Evolutionary conservation across 2,113 vertebrate species (phyloP), one percentile per base, ranked within the genome.

Genomic region (Cacatua alba): DNA sequence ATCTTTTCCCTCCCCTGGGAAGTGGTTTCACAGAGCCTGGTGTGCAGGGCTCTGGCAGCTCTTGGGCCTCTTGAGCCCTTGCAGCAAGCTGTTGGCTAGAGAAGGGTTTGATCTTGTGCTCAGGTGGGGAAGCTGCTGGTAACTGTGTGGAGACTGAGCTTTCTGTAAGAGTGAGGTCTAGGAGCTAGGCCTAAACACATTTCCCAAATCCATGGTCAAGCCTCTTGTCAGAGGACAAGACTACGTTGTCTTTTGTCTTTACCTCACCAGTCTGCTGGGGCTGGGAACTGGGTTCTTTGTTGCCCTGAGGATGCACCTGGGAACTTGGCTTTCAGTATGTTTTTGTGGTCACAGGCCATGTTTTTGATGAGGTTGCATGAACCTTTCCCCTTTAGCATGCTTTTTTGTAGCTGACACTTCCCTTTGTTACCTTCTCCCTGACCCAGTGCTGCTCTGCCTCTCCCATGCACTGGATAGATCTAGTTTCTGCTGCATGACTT

Each of bases 391-490:
- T 91, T 51, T 68, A 7, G 4, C 13, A 11, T 94, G 90, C 76
- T 72, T 82, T 76, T 92, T 95, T 85, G 90, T 80, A 80, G 78
- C 79, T 93, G 88, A 74, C 71, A 71, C 88, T 96, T 96, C 51
- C 71, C 60, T 93, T 51, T 93, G 6, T 85, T 93, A 80, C 92
- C 82, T 95, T 88, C 39, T 94, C 63, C 31, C 46, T 96, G 86
- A 95, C 92, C 95, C 52, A 37, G 76, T 81, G 76, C 62, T 86
- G 67, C 86, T 95, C 79, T 95, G 70, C 93, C 91, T 95, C 93
- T 93, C 94, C 87, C 71, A 48, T 95, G 60, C 6, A 2, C 95
- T 94, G 90, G 82, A 51, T 81, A 52, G 82, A 96, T 95, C 92
- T 88, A 81, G 95, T 96, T 96, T 93, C 79, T 96, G 43, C 94